These are phyloP conservation scores for Tenebrosternarchus preto DNA, from an alignment of 2,113 vertebrate species.

Conservation along the genomic window DNA sequence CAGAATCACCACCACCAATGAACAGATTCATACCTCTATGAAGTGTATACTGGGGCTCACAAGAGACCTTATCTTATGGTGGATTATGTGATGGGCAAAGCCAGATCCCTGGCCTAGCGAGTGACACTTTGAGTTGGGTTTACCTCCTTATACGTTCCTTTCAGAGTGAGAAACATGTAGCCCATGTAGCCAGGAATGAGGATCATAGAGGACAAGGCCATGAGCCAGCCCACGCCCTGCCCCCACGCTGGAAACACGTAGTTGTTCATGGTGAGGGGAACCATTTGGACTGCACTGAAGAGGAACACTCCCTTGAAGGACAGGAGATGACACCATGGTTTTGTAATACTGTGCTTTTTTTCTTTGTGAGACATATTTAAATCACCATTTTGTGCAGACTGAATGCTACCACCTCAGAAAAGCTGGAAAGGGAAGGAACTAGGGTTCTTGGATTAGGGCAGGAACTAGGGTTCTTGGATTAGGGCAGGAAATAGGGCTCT, in stretches of 20 bases:
- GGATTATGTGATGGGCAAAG: constrained; percentile 13
- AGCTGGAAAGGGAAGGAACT: not conserved
- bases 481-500: too few species aligned
- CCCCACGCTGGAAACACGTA: constrained; percentile 97
- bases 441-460: not conserved
- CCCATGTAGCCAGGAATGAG: constrained; percentile 97
- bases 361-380: constrained; percentile 10
- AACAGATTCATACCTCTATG: too few species aligned
- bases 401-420: not conserved
- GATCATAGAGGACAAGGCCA: constrained; percentile 97
- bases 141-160: constrained; percentile 97
- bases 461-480: not conserved
- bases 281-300: constrained; percentile 98
- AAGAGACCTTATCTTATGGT: not conserved
- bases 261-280: constrained; percentile 92
- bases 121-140: not conserved
- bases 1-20: too few species aligned
- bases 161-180: constrained; percentile 91
- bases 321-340: not conserved
- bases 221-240: constrained; percentile 98
- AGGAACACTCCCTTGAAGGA: constrained; percentile 91
- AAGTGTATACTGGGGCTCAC: too few species aligned
- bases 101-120: constrained; percentile 11
- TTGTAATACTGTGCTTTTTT: not conserved
- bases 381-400: not conserved